Evolutionary conservation across 2,888 invertebrate genomes (phyloP).

Genomic region (Stenchaetothrips biformis): DNA sequence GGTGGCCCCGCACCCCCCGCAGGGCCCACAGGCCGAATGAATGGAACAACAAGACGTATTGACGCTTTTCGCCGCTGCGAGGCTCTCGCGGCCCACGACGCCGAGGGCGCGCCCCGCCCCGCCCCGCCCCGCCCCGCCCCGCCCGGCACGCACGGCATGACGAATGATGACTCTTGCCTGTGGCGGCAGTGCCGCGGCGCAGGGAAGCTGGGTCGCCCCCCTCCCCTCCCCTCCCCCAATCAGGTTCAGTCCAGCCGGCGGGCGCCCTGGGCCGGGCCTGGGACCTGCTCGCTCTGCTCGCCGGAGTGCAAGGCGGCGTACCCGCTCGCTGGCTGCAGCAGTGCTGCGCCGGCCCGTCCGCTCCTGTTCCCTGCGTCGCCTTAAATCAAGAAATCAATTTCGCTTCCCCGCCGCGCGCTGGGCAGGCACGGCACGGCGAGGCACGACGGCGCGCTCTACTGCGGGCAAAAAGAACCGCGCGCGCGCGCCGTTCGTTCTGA

Average conservation of each 20-base stretch:
- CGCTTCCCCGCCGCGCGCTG: neutral
- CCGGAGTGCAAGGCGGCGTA: too few relatives aligned
- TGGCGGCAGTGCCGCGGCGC: neutral
- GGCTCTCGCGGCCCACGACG: neutral
- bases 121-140: neutral
- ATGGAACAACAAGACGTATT: slow-evolving; percentile 9
- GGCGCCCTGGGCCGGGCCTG: too few relatives aligned
- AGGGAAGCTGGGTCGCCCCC: neutral
- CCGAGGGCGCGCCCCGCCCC: neutral
- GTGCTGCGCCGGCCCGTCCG: neutral
- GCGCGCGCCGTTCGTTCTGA: neutral
- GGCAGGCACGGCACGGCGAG: neutral
- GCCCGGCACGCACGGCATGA: neutral
- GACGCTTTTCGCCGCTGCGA: neutral
- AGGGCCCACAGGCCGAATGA: neutral
- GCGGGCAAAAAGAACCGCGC: neutral
- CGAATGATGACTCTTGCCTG: neutral
- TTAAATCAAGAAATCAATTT: slow-evolving; percentile 25
- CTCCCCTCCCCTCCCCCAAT: neutral
- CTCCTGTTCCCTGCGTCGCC: neutral
- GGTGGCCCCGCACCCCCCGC: neutral
- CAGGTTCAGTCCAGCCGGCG: too few relatives aligned
- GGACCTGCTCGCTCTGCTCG: too few relatives aligned
- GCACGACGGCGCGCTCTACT: neutral
- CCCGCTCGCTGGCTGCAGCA: neutral